Conservation (phyloP, 2,888 invertebrate genomes). For the Andrena praecox region DNA sequence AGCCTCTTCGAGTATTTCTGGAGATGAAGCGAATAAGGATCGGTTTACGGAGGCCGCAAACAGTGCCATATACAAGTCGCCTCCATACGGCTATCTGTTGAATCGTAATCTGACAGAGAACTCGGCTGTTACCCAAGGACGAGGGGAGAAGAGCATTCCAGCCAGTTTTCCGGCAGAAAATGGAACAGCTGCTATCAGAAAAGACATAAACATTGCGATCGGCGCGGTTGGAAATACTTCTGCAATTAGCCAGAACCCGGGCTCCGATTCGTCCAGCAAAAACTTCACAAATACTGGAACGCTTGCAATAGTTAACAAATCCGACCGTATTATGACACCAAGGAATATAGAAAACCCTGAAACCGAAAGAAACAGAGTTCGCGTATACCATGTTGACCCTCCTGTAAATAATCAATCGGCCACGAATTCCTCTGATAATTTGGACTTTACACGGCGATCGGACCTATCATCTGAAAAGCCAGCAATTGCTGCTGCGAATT, state of each 20-base stretch:
- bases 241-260: not conserved
- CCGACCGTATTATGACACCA: not conserved
- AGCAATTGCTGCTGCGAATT: conserved; percentile 28
- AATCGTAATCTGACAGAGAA: not conserved
- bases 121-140: not conserved
- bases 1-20: conserved; percentile 38
- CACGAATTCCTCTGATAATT: not conserved
- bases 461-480: not conserved
- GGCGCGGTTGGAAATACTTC: not conserved
- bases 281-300: not conserved
- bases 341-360: not conserved
- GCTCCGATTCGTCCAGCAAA: not conserved
- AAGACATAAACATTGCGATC: not conserved
- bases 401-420: not conserved
- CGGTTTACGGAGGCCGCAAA: conserved; percentile 11
- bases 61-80: not conserved
- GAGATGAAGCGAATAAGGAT: conserved; percentile 27
- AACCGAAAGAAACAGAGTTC: not conserved
- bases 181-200: not conserved
- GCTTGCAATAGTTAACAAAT: not conserved
- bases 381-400: not conserved
- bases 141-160: not conserved
- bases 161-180: not conserved
- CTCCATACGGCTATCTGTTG: not conserved
- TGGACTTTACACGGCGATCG: conserved; percentile 10